Conservation (phyloP, 2,113 vertebrate genomes). For the Petrocephalus zakoni region DNA sequence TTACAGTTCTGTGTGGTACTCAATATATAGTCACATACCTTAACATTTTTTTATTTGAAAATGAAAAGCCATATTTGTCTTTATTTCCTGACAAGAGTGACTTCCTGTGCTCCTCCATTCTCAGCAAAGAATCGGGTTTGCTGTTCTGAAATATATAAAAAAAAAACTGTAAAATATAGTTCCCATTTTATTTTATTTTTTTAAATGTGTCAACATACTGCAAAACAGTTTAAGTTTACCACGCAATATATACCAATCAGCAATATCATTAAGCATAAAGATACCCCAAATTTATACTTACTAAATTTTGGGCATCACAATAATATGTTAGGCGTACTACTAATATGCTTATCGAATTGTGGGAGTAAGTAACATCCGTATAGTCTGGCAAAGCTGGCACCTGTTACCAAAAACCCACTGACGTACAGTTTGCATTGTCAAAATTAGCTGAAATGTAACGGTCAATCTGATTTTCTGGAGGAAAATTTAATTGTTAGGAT, state of each 20-base stretch:
- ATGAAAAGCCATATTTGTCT: slow-evolving; percentile 88
- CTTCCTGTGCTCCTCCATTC: slow-evolving; percentile 97
- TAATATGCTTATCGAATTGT: not conserved
- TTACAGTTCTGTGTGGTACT: not conserved
- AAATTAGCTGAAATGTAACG: not conserved
- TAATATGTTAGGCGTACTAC: not conserved
- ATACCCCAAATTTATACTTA: not conserved
- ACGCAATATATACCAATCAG: not conserved
- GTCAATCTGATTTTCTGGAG: not conserved
- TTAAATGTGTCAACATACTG: not conserved
- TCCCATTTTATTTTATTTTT: not conserved
- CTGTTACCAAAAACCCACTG: not conserved
- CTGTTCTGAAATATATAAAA: slow-evolving; percentile 77
- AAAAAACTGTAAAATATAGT: slow-evolving; percentile 3
- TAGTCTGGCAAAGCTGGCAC: not conserved
- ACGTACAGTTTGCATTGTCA: not conserved
- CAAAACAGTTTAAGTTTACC: not conserved
- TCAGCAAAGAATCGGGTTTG: slow-evolving; percentile 93
- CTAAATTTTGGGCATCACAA: not conserved
- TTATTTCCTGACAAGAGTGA: slow-evolving; percentile 71
- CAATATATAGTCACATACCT: slow-evolving; percentile 66
- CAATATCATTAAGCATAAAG: not conserved
- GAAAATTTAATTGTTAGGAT: not conserved
- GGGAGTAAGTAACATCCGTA: not conserved
- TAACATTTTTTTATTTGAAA: slow-evolving; percentile 84